A percentile compares a stretch with the other conserved stretches of the same genome.
Conservation (phyloP, 1,140 invertebrate genomes). For the Atta texana region DNA sequence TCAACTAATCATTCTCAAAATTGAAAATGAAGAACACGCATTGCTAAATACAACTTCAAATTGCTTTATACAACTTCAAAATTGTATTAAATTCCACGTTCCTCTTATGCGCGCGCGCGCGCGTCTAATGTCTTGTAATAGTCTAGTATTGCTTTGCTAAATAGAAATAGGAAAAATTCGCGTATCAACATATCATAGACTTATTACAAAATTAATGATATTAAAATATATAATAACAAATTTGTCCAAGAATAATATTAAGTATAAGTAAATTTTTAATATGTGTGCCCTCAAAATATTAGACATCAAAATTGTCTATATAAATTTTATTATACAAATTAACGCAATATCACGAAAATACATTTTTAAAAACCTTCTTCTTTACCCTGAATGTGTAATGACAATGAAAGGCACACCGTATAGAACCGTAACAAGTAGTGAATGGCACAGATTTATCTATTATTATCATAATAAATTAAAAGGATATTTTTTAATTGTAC, state of each 20-base stretch:
- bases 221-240: constrained; percentile 59
- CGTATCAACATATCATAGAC: constrained; percentile 50
- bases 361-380: neutral
- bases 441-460: constrained; percentile 56
- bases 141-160: constrained; percentile 37
- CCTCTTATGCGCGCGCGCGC: constrained; percentile 24
- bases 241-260: constrained; percentile 38
- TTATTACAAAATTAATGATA: constrained; percentile 67
- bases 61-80: constrained; percentile 52
- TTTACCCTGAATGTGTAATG: constrained; percentile 48
- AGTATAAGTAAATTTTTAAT: constrained; percentile 47
- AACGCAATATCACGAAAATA: constrained; percentile 27
- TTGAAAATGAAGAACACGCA: constrained; percentile 50
- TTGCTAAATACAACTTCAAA: constrained; percentile 56
- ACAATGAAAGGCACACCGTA: constrained; percentile 47
- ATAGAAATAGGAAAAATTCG: constrained; percentile 54
- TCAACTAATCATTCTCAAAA: constrained; percentile 48
- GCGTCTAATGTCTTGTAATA: constrained; percentile 28
- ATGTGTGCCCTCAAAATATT: constrained; percentile 52
- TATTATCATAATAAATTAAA: constrained; percentile 60
- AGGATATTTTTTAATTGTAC: constrained; percentile 8
- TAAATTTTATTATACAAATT: constrained; percentile 60
- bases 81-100: constrained; percentile 63
- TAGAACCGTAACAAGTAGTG: constrained; percentile 49
- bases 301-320: constrained; percentile 46